Evolutionary conservation across 1,140 invertebrate genomes (phyloP).

Genomic region (Platyscapa corneri): DNA sequence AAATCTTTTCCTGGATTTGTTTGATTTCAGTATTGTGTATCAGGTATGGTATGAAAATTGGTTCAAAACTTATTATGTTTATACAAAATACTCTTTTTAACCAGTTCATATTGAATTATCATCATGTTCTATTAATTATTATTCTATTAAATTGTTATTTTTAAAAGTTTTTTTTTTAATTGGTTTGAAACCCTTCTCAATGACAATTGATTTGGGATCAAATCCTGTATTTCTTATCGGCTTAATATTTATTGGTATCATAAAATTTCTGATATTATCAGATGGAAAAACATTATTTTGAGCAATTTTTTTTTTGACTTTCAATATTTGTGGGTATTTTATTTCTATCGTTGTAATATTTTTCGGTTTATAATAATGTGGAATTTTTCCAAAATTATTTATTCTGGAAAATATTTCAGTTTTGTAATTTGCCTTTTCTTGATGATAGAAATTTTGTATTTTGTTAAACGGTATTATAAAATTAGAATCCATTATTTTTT

Average conservation of each 20-base stretch:
- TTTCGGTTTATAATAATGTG: slow-evolving; percentile 40
- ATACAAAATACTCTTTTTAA: slow-evolving; percentile 68
- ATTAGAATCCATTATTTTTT: neutral
- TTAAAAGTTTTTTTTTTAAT: slow-evolving; percentile 78
- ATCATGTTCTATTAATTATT: slow-evolving; percentile 72
- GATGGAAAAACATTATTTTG: slow-evolving; percentile 35
- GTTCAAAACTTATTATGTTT: slow-evolving; percentile 76
- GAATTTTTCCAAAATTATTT: slow-evolving; percentile 50
- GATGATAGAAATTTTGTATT: slow-evolving; percentile 60
- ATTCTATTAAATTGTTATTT: slow-evolving; percentile 74
- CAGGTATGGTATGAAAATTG: slow-evolving; percentile 84
- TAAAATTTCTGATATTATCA: neutral
- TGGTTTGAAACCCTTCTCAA: slow-evolving; percentile 88
- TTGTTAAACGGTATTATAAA: slow-evolving; percentile 27
- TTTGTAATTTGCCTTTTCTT: slow-evolving; percentile 64
- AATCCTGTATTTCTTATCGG: slow-evolving; percentile 83
- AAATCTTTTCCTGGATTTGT: slow-evolving; percentile 69
- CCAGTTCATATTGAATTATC: slow-evolving; percentile 44
- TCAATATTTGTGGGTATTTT: slow-evolving; percentile 54
- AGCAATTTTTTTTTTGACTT: slow-evolving; percentile 60
- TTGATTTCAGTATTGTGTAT: slow-evolving; percentile 73
- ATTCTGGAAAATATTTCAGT: slow-evolving; percentile 53
- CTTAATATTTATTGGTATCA: slow-evolving; percentile 51
- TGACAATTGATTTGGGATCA: slow-evolving; percentile 84
- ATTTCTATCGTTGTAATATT: slow-evolving; percentile 61